Base-by-base conservation (phyloP, 2,797 vertebrate species). In the Periparus ater region DNA sequence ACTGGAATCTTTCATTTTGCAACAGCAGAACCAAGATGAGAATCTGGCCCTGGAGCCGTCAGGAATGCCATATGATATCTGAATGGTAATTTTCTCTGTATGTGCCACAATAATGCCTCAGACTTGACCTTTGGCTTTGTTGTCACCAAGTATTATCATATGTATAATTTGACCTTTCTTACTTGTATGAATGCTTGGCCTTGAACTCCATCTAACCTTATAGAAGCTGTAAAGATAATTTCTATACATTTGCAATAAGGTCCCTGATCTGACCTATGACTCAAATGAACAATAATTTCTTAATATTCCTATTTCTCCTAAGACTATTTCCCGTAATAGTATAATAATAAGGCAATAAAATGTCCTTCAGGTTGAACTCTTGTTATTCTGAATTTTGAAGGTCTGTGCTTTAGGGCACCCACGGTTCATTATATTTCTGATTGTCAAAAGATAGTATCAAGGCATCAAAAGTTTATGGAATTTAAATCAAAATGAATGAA, bases 101-200 rank as follows among this genome's bases (percentile, higher is more conserved):
- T 94, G 88, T 85, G 74, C 93, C 87, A 96, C 94, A 93, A 90
- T 94, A 95, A 93, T 91, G 85, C 90, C 88, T 93, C 93, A 91
- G 93, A 91, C 85, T 72, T 91, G 94, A 96, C 93, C 96, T 95
- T 90, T 96, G 91, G 74, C 94, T 95, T 95, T 96, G 91, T 96
- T 96, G 95, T 95, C 96, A 96, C 95, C 96, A 91, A 91, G 88
- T 92, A 96, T 96, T 96, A 95, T 96, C 95, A 94, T 92, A 95
- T 82, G 94, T 95, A 95, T 95, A 93, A 96, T 96, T 93, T 91
- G 94, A 93, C 96, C 93, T 94, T 93, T 95, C 71, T 87, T 89
- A 71, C 53, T 77, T 95, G 83, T 84, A 72, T 58, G 81, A 95
- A 93, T 91, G 65, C 72, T 89, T 94, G 95, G 95, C 94, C 96